Conservation (phyloP, 1,140 invertebrate species). For the Callitettix versicolor region DNA sequence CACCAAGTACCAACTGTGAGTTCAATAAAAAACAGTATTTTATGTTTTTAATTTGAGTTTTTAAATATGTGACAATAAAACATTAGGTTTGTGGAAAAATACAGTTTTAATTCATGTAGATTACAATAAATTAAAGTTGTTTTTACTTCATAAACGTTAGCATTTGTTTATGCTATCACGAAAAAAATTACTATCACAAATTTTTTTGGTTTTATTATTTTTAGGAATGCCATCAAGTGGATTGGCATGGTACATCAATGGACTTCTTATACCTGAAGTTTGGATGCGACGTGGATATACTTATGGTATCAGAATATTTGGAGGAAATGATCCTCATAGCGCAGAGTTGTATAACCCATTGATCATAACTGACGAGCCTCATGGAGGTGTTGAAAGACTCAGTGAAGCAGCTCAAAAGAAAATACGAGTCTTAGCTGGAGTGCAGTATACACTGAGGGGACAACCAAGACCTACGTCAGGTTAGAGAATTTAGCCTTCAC, state of each 20-base stretch:
- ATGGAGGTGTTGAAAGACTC: slow-evolving; percentile 67
- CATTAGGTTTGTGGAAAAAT: too few relatives aligned
- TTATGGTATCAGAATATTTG: slow-evolving; percentile 63
- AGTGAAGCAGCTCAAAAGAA: slow-evolving; percentile 57
- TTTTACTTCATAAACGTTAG: too few relatives aligned
- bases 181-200: too few relatives aligned
- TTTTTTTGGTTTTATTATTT: too few relatives aligned
- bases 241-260: slow-evolving; percentile 77
- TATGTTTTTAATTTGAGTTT: too few relatives aligned
- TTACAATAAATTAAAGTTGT: too few relatives aligned
- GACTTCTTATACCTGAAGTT: slow-evolving; percentile 72
- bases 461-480: slow-evolving; percentile 62
- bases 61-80: too few relatives aligned
- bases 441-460: slow-evolving; percentile 70
- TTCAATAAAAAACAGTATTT: too few relatives aligned
- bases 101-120: too few relatives aligned
- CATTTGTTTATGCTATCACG: too few relatives aligned
- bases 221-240: slow-evolving; percentile 44
- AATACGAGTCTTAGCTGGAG: slow-evolving; percentile 72
- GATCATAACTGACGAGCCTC: slow-evolving; percentile 78
- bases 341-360: slow-evolving; percentile 82
- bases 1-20: too few relatives aligned
- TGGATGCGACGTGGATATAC: slow-evolving; percentile 75
- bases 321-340: slow-evolving; percentile 84
- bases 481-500: too few relatives aligned